A percentile compares a stretch with the other conserved stretches of the same genome.
Conservation (phyloP, 2,113 vertebrate genomes). For the Crocuta crocuta region DNA sequence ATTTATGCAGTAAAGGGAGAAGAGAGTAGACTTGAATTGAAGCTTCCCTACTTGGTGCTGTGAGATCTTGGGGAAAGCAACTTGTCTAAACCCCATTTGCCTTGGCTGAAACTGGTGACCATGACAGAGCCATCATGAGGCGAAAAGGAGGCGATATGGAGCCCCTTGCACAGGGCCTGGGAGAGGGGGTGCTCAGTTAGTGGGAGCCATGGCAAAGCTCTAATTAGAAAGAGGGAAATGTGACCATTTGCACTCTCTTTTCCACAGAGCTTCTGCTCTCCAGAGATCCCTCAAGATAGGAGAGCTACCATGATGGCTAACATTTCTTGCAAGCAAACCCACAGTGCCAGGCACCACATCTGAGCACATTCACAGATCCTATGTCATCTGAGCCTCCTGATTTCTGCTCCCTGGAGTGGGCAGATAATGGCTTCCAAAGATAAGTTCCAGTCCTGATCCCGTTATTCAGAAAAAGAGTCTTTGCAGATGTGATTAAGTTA, state of each 20-base stretch:
- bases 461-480: neutral
- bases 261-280: neutral
- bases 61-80: neutral
- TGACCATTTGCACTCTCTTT: neutral
- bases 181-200: neutral
- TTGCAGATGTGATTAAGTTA: neutral
- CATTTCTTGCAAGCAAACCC: neutral
- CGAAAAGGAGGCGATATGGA: neutral
- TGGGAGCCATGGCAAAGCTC: neutral
- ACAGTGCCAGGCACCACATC: neutral
- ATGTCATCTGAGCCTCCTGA: neutral
- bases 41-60: neutral
- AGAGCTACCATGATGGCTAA: neutral
- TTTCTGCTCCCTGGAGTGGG: rapidly evolving
- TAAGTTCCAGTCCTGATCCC: neutral
- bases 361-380: neutral
- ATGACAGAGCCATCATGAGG: neutral
- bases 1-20: neutral
- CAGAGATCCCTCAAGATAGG: neutral
- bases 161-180: rapidly evolving
- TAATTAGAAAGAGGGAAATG: neutral
- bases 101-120: neutral
- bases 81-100: neutral
- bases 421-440: neutral
- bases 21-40: neutral